Evolutionary conservation across 2,888 invertebrate species (phyloP), one percentile per base, ranked within the genome.

Genomic region (Phrixothrix hirtus): DNA sequence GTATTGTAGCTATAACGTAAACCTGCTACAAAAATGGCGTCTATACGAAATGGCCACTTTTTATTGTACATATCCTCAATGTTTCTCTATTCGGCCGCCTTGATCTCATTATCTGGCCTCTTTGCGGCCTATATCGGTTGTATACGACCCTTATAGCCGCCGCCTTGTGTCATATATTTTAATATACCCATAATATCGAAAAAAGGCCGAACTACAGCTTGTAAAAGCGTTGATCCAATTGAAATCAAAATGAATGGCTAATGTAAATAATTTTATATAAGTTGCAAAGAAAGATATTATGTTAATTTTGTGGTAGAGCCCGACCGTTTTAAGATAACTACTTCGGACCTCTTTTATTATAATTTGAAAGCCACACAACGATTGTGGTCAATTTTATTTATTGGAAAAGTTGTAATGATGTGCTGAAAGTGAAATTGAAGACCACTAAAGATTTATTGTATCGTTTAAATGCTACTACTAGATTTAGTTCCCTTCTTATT

Each of bases 101-200:
- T 60, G 59, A 63, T 62, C 61, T 60, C 62, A 61, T 64, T 63
- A 62, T 64, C 58, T 58, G 55, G 43, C 52, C 62, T 56, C 59
- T 57, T 43, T 51, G 52, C 58, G 57, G 57, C 54, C 55, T 53
- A 61, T 50, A 58, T 41, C 41, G 56, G 37, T 44, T 49, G 39
- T 59, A 53, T 57, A 57, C 46, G 55, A 54, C 51, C 49, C 44
- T 58, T 57, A 38, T 47, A 49, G 46, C 49, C 39, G 30, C 44
- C 49, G 39, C 37, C 30, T 50, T 44, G 45, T 46, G 52, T 50
- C 61, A 57, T 60, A 61, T 60, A 63, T 60, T 59, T 62, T 63
- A 60, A 63, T 60, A 57, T 51, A 58, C 45, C 54, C 43, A 39
- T 49, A 49, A 49, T 46, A 53, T 53, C n/a, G 36, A 39, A 45